Percentiles rank a stretch among this genome's conserved stretches.
These are phyloP conservation scores for Drosophila albomicans DNA, from an alignment of 1,140 invertebrate species.

Conservation along the genomic window DNA sequence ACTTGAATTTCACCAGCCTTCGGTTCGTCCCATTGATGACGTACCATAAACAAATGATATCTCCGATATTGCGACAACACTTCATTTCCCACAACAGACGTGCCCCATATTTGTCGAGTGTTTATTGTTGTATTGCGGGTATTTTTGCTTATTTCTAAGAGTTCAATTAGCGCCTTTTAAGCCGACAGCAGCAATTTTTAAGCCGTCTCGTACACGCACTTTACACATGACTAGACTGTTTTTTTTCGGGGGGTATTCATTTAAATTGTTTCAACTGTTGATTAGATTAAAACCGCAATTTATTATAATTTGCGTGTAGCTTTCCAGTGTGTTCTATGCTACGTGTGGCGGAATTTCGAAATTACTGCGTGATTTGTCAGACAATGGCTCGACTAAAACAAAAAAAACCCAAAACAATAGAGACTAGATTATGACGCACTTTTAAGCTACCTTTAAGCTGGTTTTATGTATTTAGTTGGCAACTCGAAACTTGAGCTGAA, in stretches of 20 bases:
- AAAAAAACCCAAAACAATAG: background rate
- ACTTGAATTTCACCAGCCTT: conserved; percentile 61
- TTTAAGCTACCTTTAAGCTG: background rate
- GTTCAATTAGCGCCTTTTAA: conserved; percentile 24
- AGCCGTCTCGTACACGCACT: conserved; percentile 13
- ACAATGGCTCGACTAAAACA: conserved; percentile 1
- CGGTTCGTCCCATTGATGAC: conserved; percentile 45
- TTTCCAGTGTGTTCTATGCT: conserved; percentile 1
- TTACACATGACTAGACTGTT: conserved; percentile 8
- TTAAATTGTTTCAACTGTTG: conserved; percentile 14
- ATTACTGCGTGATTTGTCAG: background rate
- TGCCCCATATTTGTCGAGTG: conserved; percentile 20
- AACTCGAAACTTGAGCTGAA: background rate
- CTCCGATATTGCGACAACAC: background rate
- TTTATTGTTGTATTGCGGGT: background rate
- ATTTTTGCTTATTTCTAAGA: background rate
- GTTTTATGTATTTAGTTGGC: background rate
- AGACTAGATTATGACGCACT: conserved; percentile 13
- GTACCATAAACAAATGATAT: conserved; percentile 46
- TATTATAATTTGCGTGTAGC: background rate
- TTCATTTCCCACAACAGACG: conserved; percentile 2
- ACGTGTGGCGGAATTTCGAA: background rate
- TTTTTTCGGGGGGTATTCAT: conserved; percentile 8
- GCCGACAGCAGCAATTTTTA: conserved; percentile 6
- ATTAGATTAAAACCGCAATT: conserved; percentile 41